These are phyloP conservation scores for Xestia sexstrigata DNA, from an alignment of 2,888 invertebrate genomes.

Conservation along the genomic window DNA sequence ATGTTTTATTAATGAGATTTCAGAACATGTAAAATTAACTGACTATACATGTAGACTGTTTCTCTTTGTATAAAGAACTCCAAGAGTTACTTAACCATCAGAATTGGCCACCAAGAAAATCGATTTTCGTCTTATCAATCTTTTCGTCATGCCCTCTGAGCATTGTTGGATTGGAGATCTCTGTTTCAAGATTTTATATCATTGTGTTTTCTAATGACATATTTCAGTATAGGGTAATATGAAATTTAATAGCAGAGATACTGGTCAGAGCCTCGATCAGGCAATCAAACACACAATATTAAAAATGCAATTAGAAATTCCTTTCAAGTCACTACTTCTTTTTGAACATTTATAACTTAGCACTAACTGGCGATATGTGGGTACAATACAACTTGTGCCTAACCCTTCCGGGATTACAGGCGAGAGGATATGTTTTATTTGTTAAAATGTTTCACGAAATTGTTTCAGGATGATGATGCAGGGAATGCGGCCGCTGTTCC, in stretches of 20 bases:
- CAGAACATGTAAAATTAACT: not conserved
- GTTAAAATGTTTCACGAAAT: slow-evolving; percentile 3
- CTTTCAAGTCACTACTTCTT: not conserved
- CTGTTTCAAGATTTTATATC: not conserved
- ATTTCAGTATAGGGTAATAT: not conserved
- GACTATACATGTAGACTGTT: not conserved
- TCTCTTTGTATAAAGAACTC: not conserved
- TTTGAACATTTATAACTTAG: not conserved
- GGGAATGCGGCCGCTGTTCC: slow-evolving; percentile 94
- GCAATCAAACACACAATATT: not conserved
- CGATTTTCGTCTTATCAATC: not conserved
- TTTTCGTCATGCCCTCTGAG: not conserved
- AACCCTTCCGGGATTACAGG: not conserved
- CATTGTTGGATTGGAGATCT: not conserved
- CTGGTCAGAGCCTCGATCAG: not conserved
- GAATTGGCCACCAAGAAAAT: not conserved
- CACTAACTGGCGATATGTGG: not conserved
- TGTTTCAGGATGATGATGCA: slow-evolving; percentile 88
- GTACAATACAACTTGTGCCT: not conserved
- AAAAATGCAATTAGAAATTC: not conserved
- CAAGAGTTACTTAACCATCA: not conserved
- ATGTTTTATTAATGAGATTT: slow-evolving; percentile 14
- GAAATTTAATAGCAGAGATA: not conserved
- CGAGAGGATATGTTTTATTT: not conserved
- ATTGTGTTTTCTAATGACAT: not conserved